phyloP scores from a whole-genome alignment of 2,797 vertebrate species.

The Crocidura indochinensis region DNA sequence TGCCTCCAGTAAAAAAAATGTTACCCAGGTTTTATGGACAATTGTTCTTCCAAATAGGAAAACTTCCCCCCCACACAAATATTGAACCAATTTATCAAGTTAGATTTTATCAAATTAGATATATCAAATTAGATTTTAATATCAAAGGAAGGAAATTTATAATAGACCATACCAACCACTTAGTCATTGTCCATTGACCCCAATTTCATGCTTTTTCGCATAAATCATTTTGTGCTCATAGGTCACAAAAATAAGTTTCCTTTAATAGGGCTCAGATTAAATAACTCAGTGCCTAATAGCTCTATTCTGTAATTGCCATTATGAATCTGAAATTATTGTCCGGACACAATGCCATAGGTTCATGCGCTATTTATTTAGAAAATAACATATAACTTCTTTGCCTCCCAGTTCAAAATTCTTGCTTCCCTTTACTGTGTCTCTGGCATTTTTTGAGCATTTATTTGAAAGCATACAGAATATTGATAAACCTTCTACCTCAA shows the following conservation, averaged over 20 bases:
- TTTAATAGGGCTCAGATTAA: background rate
- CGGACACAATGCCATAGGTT: background rate
- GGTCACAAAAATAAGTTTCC: background rate
- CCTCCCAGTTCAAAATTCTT: constrained; percentile 42
- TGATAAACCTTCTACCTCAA: background rate
- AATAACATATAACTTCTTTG: background rate
- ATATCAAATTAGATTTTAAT: constrained; percentile 51
- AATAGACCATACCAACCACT: background rate
- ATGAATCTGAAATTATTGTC: constrained; percentile 22
- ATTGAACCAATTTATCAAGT: background rate
- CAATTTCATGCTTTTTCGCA: constrained; percentile 7
- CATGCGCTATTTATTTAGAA: constrained; percentile 16
- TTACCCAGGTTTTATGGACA: background rate
- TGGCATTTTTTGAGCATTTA: constrained; percentile 50
- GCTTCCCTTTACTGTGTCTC: background rate
- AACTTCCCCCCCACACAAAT: background rate
- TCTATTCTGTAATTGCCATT: background rate
- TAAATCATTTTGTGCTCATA: constrained; percentile 10
- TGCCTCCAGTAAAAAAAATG: background rate
- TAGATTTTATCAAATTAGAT: constrained; percentile 60
- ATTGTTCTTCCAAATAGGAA: background rate
- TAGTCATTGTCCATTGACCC: background rate
- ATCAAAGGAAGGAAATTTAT: background rate
- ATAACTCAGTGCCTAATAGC: background rate
- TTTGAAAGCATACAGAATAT: constrained; percentile 28